phyloP scores from a whole-genome alignment of 2,888 invertebrate genomes.

The Tortrix viridana region DNA sequence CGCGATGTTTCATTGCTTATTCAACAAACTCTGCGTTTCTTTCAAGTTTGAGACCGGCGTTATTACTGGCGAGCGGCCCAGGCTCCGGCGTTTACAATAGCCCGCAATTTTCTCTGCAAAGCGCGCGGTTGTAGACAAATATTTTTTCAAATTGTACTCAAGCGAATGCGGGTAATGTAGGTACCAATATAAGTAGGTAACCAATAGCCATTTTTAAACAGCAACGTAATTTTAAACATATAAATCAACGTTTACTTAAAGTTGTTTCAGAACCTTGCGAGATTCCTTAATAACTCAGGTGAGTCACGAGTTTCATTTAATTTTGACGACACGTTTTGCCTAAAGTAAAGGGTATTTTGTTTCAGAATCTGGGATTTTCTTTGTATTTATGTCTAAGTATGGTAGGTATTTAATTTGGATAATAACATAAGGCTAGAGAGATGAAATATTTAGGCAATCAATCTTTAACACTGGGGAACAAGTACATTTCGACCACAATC shows the following conservation, averaged over 20 bases:
- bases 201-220: conserved; percentile 41
- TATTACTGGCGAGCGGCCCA: conserved; percentile 53
- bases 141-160: conserved; percentile 45
- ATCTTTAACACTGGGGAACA: no score
- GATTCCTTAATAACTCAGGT: neutral
- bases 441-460: no score
- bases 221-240: neutral
- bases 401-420: no score
- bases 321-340: no score
- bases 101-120: conserved; percentile 53
- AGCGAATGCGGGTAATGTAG: conserved; percentile 34
- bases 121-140: conserved; percentile 47
- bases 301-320: no score
- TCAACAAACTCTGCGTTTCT: conserved; percentile 67
- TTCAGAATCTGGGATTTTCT: no score
- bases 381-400: no score
- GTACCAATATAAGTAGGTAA: conserved; percentile 40
- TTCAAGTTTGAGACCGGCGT: conserved; percentile 55
- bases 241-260: neutral
- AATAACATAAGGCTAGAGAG: no score
- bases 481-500: no score
- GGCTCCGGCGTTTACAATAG: conserved; percentile 50
- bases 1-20: conserved; percentile 67
- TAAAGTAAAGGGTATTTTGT: no score
- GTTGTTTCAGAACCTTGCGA: neutral